A percentile compares a stretch with the other conserved stretches of the same genome.
These are phyloP conservation scores for Panagrolaimus sp. DNA, from an alignment of 1,140 invertebrate genomes.

Conservation along the genomic window DNA sequence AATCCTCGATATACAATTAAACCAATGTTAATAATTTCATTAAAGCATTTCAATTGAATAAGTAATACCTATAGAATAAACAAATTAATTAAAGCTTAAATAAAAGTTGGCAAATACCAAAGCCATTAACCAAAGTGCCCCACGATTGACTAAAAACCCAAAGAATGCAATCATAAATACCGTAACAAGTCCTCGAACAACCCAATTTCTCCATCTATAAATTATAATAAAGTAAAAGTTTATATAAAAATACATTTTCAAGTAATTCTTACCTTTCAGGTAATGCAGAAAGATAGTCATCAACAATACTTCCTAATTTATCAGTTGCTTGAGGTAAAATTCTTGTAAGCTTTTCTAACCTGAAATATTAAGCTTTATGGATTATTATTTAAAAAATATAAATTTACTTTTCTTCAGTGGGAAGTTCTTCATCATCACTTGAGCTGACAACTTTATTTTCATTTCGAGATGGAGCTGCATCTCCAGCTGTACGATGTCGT, in stretches of 20 bases:
- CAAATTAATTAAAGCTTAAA: too few species aligned
- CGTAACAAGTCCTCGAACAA: conserved; percentile 91
- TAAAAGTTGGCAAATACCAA: conserved; percentile 71
- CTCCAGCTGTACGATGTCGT: not conserved
- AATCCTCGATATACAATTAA: conserved; percentile 96
- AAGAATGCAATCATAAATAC: conserved; percentile 92
- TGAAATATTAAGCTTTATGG: not conserved
- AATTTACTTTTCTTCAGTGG: conserved; percentile 18
- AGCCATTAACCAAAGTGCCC: conserved; percentile 87
- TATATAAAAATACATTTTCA: too few species aligned
- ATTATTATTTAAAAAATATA: not conserved
- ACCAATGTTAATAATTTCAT: conserved; percentile 98
- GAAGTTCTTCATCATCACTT: conserved; percentile 7
- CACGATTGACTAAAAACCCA: conserved; percentile 86
- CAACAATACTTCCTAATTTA: conserved; percentile 21
- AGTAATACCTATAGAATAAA: conserved; percentile 62
- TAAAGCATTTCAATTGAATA: conserved; percentile 98
- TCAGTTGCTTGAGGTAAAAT: conserved; percentile 26
- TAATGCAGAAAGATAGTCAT: conserved; percentile 17
- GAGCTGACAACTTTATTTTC: conserved; percentile 12
- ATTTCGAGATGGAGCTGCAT: not conserved
- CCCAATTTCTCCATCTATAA: conserved; percentile 91
- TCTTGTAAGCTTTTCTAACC: conserved; percentile 24
- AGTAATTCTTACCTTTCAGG: not conserved
- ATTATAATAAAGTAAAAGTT: too few species aligned